A percentile compares a stretch with the other conserved stretches of the same genome.
Conservation (phyloP, 2,888 invertebrate species). For the Temnothorax ravouxi region DNA sequence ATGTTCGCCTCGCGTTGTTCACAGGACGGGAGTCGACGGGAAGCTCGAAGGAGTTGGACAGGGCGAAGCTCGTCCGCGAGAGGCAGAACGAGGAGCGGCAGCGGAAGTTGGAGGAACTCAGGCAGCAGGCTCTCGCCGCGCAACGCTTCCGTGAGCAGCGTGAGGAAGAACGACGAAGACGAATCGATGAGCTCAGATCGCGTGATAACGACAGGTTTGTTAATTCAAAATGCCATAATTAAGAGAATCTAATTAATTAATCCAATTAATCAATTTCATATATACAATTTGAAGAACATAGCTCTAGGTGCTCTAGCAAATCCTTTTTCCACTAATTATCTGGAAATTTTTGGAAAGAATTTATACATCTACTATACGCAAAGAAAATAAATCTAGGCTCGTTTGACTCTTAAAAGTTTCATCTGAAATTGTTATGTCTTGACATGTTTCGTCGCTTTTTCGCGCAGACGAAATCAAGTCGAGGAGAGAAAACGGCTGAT, state of each 20-base stretch:
- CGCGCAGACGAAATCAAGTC: slow-evolving; percentile 88
- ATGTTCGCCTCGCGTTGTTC: slow-evolving; percentile 67
- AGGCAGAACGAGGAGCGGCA: slow-evolving; percentile 96
- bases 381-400: not conserved
- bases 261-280: not conserved
- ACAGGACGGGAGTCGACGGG: slow-evolving; percentile 84
- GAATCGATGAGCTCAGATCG: slow-evolving; percentile 93
- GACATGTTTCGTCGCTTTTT: slow-evolving; percentile 26
- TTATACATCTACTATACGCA: not conserved
- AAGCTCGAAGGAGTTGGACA: slow-evolving; percentile 84
- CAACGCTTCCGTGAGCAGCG: slow-evolving; percentile 96
- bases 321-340: not conserved
- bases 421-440: not conserved
- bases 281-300: not conserved
- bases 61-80: slow-evolving; percentile 90
- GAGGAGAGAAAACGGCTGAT: slow-evolving; percentile 96
- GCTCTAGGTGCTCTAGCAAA: not conserved
- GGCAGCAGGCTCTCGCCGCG: slow-evolving; percentile 95
- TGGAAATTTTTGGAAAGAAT: not conserved
- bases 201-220: slow-evolving; percentile 91
- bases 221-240: not conserved
- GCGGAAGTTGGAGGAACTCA: slow-evolving; percentile 95
- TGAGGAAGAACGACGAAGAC: slow-evolving; percentile 93
- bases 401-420: not conserved
- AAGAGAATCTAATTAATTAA: not conserved